Percentiles rank a stretch among this genome's conserved stretches.
Evolutionary conservation across 2,797 vertebrate species (phyloP).

Genomic region (Coranthus polyacanthus): DNA sequence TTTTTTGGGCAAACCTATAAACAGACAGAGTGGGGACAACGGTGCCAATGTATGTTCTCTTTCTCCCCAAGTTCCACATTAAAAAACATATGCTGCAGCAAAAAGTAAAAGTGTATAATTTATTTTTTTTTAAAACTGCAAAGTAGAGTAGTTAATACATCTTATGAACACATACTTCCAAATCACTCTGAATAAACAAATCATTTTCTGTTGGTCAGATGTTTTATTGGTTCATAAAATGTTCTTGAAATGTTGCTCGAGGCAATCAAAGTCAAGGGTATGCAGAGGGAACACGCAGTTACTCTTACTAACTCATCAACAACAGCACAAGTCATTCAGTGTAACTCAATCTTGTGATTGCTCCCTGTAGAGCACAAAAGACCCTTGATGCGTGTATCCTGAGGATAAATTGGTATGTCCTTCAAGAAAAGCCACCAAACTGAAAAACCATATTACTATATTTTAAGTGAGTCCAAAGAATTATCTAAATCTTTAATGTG

Average conservation of each 20-base stretch:
- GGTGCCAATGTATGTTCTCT: too few species aligned
- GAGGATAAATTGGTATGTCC: constrained; percentile 7
- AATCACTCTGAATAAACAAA: constrained; percentile 1
- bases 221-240: constrained; percentile 9
- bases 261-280: constrained; percentile 24
- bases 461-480: neutral
- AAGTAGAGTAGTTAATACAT: neutral
- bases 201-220: neutral
- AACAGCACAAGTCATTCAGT: constrained; percentile 45
- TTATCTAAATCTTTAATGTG: neutral
- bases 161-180: neutral
- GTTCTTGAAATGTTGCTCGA: neutral
- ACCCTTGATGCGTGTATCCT: constrained; percentile 15
- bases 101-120: neutral
- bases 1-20: neutral
- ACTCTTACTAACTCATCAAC: constrained; percentile 40
- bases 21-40: too few species aligned
- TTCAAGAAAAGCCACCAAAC: constrained; percentile 11
- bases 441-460: constrained; percentile 1
- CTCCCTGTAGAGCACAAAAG: constrained; percentile 30
- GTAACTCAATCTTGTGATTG: constrained; percentile 57
- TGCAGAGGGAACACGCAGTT: constrained; percentile 17
- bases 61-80: neutral
- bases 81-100: neutral
- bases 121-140: neutral